These are phyloP conservation scores for Nasonia oneida DNA, from an alignment of 2,888 invertebrate species.

Conservation along the genomic window DNA sequence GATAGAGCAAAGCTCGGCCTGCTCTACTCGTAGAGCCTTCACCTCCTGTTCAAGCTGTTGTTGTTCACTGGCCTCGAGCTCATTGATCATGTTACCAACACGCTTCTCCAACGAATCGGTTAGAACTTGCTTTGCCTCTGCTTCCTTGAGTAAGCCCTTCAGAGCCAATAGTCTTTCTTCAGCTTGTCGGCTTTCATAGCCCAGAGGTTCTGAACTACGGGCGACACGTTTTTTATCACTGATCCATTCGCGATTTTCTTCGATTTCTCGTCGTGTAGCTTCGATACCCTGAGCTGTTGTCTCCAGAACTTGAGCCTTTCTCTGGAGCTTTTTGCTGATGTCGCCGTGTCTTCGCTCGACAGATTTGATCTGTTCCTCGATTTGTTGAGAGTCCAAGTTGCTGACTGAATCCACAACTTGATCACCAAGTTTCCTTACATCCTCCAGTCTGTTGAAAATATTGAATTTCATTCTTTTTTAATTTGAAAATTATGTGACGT, in stretches of 20 bases:
- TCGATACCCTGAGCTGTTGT: conserved; percentile 92
- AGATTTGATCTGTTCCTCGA: conserved; percentile 93
- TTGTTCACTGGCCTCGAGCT: conserved; percentile 91
- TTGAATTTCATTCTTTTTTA: not conserved
- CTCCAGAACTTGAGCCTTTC: conserved; percentile 91
- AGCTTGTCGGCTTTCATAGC: conserved; percentile 88
- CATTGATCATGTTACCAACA: conserved; percentile 90
- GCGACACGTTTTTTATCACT: conserved; percentile 86
- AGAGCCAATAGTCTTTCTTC: conserved; percentile 87
- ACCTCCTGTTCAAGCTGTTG: conserved; percentile 88
- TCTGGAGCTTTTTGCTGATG: conserved; percentile 89
- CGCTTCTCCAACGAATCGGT: conserved; percentile 92
- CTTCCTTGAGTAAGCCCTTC: conserved; percentile 89
- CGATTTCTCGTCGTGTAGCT: conserved; percentile 89
- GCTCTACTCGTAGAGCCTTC: conserved; percentile 86
- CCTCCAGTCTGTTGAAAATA: conserved; percentile 81
- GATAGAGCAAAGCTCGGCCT: conserved; percentile 86
- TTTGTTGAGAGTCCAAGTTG: conserved; percentile 93
- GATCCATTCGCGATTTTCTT: conserved; percentile 89
- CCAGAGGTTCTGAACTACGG: conserved; percentile 85
- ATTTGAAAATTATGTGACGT: not conserved
- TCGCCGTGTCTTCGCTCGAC: conserved; percentile 92
- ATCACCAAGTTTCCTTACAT: conserved; percentile 85
- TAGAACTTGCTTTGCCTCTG: conserved; percentile 90
- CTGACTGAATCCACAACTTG: conserved; percentile 90